Conservation (phyloP, 1,140 invertebrate genomes). For the Argopecten irradians region DNA sequence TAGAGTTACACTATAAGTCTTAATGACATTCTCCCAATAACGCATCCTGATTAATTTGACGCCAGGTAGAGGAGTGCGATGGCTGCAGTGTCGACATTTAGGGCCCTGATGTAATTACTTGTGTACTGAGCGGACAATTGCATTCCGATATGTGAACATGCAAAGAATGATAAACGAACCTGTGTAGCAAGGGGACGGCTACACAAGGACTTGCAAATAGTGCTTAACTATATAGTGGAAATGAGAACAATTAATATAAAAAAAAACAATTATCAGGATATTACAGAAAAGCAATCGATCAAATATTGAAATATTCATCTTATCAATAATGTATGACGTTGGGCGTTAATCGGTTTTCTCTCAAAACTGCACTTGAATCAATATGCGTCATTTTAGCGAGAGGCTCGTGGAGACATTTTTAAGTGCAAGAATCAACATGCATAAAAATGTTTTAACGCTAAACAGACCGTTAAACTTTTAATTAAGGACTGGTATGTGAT, state of each 20-base stretch:
- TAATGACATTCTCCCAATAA: too few relatives aligned
- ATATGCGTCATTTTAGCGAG: not conserved
- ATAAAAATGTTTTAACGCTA: not conserved
- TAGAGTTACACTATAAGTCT: too few relatives aligned
- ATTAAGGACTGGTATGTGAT: not conserved
- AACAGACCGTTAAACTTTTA: not conserved
- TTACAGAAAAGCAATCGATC: not conserved
- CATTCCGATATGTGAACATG: not conserved
- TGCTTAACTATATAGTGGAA: not conserved
- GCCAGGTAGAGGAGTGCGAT: not conserved
- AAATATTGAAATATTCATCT: not conserved
- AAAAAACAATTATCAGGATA: not conserved
- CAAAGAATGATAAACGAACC: not conserved
- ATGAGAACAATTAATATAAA: not conserved
- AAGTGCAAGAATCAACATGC: not conserved
- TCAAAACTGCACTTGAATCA: conserved; percentile 6
- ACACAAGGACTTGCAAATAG: not conserved
- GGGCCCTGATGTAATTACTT: not conserved
- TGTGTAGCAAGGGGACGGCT: not conserved
- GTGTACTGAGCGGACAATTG: not conserved
- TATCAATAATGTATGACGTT: not conserved
- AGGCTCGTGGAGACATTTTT: not conserved
- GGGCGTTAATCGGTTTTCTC: not conserved
- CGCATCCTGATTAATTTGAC: not conserved
- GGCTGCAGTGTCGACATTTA: not conserved